These are phyloP conservation scores for Hydrotaea diabolus DNA, from an alignment of 2,888 invertebrate genomes.

Conservation along the genomic window DNA sequence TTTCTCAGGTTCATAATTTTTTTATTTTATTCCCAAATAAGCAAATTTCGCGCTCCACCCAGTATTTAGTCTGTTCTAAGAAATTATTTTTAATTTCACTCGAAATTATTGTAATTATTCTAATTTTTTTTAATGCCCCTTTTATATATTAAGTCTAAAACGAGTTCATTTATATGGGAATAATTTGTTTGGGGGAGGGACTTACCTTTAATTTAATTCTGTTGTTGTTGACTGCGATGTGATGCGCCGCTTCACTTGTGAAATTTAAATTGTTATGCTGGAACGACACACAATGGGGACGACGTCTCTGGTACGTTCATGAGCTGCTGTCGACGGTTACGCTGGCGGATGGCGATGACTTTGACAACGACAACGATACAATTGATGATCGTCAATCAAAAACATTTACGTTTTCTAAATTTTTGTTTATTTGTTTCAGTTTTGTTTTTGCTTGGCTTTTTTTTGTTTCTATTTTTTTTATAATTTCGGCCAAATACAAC, in stretches of 20 bases:
- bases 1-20: too few species aligned
- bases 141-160: neutral
- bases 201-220: constrained; percentile 27
- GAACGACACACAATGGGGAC: neutral
- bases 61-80: too few species aligned
- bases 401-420: constrained; percentile 25
- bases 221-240: neutral
- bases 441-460: constrained; percentile 2
- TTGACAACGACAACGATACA: constrained; percentile 27
- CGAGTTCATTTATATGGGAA: neutral
- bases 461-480: constrained; percentile 10
- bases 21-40: too few species aligned
- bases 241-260: neutral
- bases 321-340: neutral
- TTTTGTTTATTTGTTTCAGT: constrained; percentile 1
- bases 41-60: too few species aligned
- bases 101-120: too few species aligned
- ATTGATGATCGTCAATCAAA: constrained; percentile 55
- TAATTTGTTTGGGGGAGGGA: constrained; percentile 1
- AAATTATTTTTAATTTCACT: too few species aligned
- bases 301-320: constrained; percentile 11
- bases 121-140: too few species aligned
- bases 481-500: constrained; percentile 54
- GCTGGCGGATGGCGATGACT: constrained; percentile 26
- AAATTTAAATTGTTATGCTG: neutral